These are phyloP conservation scores for Caretta caretta DNA, from an alignment of 2,113 vertebrate genomes.

Conservation along the genomic window DNA sequence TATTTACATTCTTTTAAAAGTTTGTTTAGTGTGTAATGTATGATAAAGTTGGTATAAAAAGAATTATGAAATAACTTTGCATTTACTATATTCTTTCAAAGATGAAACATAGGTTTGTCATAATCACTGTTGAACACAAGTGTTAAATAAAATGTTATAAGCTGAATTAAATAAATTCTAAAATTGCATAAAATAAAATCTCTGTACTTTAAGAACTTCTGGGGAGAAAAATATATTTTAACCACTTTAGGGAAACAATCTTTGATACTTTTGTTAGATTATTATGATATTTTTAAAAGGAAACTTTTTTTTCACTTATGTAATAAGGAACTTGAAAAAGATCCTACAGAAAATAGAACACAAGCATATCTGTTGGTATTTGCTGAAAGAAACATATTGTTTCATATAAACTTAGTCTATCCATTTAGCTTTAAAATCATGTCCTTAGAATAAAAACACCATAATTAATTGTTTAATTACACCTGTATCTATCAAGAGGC, in stretches of 20 bases:
- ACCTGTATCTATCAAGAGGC: neutral
- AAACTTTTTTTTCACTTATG: neutral
- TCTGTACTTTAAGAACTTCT: neutral
- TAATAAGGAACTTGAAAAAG: neutral
- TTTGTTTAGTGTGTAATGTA: neutral
- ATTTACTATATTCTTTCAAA: fast-evolving
- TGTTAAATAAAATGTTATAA: constrained; percentile 33
- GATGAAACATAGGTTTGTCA: constrained; percentile 1
- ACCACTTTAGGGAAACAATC: too few species aligned
- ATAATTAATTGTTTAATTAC: neutral
- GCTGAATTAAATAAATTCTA: neutral
- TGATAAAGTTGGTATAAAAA: neutral
- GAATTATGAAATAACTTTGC: neutral
- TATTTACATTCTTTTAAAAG: constrained; percentile 43
- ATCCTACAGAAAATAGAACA: neutral
- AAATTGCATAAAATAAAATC: neutral
- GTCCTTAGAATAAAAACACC: neutral
- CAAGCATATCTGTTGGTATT: neutral
- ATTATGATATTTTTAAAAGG: neutral
- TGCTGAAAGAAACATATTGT: neutral
- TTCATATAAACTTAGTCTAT: neutral
- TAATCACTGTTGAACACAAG: neutral
- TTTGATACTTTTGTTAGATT: neutral
- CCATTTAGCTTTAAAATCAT: neutral
- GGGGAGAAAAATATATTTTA: neutral